Base-by-base conservation (phyloP, 2,888 invertebrate genomes). In the Monoplex corrugatus region DNA sequence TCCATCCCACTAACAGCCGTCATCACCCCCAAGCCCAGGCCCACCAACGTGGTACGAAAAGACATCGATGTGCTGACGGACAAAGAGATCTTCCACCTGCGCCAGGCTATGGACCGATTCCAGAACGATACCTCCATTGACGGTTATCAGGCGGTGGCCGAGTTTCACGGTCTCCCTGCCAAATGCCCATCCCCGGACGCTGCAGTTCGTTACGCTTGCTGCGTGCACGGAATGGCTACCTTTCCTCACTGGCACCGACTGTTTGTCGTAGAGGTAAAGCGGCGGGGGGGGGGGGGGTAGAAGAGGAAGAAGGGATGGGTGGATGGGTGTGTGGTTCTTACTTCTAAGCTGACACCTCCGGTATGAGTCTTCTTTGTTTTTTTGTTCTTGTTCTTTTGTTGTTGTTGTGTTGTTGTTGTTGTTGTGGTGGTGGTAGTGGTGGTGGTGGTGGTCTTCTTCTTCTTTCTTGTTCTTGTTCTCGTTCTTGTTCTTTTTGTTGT, bases 101-200 rank as follows among this genome's bases (percentile, higher is more conserved):
- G 92, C 38, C 86, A 89, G 40, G 92, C 92, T 19, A 63, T 92
- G 90, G 88, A 83, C 57, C 89, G 91, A 28, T 91, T 92, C 75
- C 90, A 91, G 90, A 90, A 86, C 35, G 92, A 92, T 82, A 63
- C 86, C n/a, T 92, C 91, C 19, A 90, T 92, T 0, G 90, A 91
- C 87, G 92, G 92, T n/a, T 92, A 86, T 89, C 92, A 92, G 86
- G 92, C 92, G 50, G 89, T 90, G 19, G 92, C 92, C 50, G 92
- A 92, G 85, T 92, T 91, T 84, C 92, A 92, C 85, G 92, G 92
- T 23, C 89, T 91, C 13, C 92, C 92, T 1, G 91, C 92, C 0
- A 86, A 89, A 35, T 92, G 92, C 40, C 92, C 92, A 1, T 35
- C 68, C 16, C 90, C 92, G 83, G 89, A 92, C 57, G 89, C 92